Conservation (phyloP, 2,113 vertebrate species). For the Mystacornis crossleyi region DNA sequence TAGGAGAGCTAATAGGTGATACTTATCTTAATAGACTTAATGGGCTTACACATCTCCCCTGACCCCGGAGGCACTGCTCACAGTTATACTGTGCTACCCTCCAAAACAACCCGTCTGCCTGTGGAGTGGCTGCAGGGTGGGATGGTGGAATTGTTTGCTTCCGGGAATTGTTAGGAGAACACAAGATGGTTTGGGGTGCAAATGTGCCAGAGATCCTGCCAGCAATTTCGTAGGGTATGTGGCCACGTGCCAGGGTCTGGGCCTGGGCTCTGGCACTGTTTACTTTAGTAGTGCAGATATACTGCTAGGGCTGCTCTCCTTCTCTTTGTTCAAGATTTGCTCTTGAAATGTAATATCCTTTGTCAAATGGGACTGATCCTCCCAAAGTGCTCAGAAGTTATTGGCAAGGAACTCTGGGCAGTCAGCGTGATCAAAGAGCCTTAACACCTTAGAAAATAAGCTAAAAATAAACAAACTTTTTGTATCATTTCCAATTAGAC, state of each 20-base stretch:
- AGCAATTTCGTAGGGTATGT: neutral
- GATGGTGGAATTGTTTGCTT: neutral
- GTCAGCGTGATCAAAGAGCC: neutral
- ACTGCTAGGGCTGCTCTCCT: neutral
- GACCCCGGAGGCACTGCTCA: neutral
- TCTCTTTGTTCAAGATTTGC: neutral
- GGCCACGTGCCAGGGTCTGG: neutral
- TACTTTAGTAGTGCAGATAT: neutral
- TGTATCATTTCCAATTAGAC: neutral
- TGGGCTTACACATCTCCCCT: neutral
- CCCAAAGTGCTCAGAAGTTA: neutral
- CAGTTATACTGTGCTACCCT: neutral
- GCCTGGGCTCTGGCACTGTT: neutral
- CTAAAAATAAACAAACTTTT: slow-evolving; percentile 9
- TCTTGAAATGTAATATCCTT: neutral
- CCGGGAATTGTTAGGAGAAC: neutral
- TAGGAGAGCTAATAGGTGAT: neutral
- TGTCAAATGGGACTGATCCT: neutral
- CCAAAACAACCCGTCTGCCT: neutral
- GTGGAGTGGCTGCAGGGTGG: neutral
- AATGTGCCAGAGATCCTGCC: neutral
- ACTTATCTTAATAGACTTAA: neutral
- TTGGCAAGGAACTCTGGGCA: neutral
- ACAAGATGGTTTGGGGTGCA: neutral
- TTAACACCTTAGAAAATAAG: slow-evolving; percentile 24